phyloP scores from a whole-genome alignment of 1,140 invertebrate genomes.

The Drosophila rufa region DNA sequence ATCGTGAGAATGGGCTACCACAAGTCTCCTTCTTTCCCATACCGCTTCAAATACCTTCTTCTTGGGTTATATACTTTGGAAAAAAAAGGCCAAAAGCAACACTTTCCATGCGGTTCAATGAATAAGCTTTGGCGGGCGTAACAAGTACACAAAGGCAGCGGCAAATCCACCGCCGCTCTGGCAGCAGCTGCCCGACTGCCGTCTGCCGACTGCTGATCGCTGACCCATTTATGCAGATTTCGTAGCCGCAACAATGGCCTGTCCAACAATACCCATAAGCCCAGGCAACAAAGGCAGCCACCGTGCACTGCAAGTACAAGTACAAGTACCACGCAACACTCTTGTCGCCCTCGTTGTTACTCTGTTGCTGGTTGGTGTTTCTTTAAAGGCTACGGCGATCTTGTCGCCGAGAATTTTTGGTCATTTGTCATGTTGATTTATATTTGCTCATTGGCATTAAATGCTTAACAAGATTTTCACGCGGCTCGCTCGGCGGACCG shows the following conservation, averaged over 20 bases:
- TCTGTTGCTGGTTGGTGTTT: constrained; percentile 16
- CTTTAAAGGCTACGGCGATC: constrained; percentile 35
- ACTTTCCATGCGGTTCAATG: constrained; percentile 50
- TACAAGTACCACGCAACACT: constrained; percentile 59
- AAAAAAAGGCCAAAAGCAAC: constrained; percentile 14
- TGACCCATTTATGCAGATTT: constrained; percentile 81
- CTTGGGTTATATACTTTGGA: no score
- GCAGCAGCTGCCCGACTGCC: constrained; percentile 6
- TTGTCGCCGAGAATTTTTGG: constrained; percentile 65
- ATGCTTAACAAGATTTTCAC: constrained; percentile 77
- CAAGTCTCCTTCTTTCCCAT: no score
- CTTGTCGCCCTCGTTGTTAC: constrained; percentile 44
- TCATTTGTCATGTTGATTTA: constrained; percentile 83
- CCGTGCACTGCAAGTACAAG: constrained; percentile 35
- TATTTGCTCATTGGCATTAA: constrained; percentile 80
- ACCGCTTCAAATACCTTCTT: not conserved
- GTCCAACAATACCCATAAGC: constrained; percentile 37
- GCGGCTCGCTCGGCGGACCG: constrained; percentile 32
- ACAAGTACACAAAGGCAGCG: constrained; percentile 69
- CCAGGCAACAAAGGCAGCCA: constrained; percentile 14
- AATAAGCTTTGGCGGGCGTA: constrained; percentile 38
- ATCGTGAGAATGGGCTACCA: not conserved
- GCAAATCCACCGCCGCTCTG: constrained; percentile 28
- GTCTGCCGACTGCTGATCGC: constrained; percentile 25
- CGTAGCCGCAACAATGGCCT: constrained; percentile 66